A percentile compares a stretch with the other conserved stretches of the same genome.
Evolutionary conservation across 2,113 vertebrate genomes (phyloP).

Genomic region (Abramis brama): DNA sequence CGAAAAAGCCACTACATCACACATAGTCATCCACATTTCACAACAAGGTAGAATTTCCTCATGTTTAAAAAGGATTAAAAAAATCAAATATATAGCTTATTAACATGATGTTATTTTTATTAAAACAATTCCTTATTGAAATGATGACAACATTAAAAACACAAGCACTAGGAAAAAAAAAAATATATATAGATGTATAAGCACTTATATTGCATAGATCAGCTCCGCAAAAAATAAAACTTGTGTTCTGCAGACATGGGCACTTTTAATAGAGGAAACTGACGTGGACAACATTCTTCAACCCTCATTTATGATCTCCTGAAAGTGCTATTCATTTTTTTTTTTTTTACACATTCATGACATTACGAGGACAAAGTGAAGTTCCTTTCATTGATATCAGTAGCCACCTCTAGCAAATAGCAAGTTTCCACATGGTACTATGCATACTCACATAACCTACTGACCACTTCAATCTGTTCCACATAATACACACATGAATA

Average conservation of each 20-base stretch:
- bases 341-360: constrained; percentile 9
- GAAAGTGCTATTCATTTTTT: constrained; percentile 42
- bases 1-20: not conserved
- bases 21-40: not conserved
- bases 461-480: constrained; percentile 29
- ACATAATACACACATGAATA: not conserved
- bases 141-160: constrained; percentile 58
- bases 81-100: not conserved
- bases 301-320: constrained; percentile 5
- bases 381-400: not conserved
- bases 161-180: constrained; percentile 65
- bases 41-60: constrained; percentile 1
- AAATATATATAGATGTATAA: constrained; percentile 61
- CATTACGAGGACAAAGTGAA: not conserved
- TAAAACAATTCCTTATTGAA: constrained; percentile 72
- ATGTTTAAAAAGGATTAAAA: not conserved
- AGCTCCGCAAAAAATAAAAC: constrained; percentile 62
- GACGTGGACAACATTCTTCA: constrained; percentile 23
- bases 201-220: constrained; percentile 78
- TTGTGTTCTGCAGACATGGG: constrained; percentile 58
- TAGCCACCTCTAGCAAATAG: not conserved
- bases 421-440: not conserved
- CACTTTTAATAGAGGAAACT: constrained; percentile 53
- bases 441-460: not conserved
- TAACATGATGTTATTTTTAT: constrained; percentile 61